phyloP scores from a whole-genome alignment of 2,888 invertebrate genomes.

The Mesorhabditis belari region DNA sequence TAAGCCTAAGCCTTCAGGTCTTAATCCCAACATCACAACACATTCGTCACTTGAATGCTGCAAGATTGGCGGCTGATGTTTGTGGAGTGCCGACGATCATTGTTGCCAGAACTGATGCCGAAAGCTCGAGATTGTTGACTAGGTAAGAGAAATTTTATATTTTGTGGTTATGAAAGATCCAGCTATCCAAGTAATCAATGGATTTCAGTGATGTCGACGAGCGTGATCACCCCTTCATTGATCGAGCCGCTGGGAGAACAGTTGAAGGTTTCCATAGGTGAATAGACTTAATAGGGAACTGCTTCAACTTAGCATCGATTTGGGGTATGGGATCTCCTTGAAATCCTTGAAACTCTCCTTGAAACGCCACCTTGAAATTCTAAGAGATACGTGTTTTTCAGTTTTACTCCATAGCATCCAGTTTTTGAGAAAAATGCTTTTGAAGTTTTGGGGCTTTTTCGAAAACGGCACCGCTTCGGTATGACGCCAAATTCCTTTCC shows the following conservation, averaged over 20 bases:
- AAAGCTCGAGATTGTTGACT: conserved; percentile 53
- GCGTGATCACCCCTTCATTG: conserved; percentile 53
- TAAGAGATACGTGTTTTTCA: too few relatives aligned
- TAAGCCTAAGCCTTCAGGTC: conserved; percentile 25
- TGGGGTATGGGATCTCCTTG: not conserved
- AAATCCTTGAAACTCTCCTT: not conserved
- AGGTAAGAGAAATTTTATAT: too few relatives aligned
- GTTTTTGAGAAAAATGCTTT: too few relatives aligned
- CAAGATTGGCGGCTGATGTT: conserved; percentile 55
- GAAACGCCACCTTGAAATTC: too few relatives aligned
- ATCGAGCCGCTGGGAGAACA: conserved; percentile 51
- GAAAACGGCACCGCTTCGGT: too few relatives aligned
- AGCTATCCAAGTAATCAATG: not conserved
- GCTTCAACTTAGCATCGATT: not conserved
- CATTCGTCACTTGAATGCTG: conserved; percentile 54
- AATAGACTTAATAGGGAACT: not conserved
- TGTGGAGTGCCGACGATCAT: conserved; percentile 53
- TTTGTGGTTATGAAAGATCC: not conserved
- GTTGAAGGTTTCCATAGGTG: conserved; percentile 53
- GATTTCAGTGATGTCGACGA: conserved; percentile 50
- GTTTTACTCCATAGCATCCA: too few relatives aligned
- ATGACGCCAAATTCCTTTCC: too few relatives aligned
- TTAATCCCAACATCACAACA: conserved; percentile 53
- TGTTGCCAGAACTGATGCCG: conserved; percentile 54
- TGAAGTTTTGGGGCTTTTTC: not conserved